Evolutionary conservation across 2,797 vertebrate species (phyloP), one percentile per base, ranked within the genome.

Genomic region (Linurgus olivaceus): DNA sequence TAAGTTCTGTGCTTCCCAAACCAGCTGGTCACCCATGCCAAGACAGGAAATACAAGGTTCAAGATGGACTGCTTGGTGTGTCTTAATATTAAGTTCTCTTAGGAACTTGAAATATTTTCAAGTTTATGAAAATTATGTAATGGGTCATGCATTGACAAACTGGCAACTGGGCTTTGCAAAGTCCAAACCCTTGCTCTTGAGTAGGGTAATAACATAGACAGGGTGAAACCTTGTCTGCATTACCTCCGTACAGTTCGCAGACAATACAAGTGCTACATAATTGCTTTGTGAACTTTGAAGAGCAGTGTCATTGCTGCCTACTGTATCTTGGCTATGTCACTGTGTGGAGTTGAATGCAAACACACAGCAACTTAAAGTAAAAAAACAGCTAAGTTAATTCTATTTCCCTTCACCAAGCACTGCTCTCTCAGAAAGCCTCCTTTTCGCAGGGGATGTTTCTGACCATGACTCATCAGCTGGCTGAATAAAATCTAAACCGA

Each of bases 401-500:
- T 38, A 40, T 89, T 75, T 72, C 44, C 44, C 35, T 38, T 67
- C 13, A 11, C 57, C 40, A 66, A 93, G n/a, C 40, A 24, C 6
- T 37, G 13, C 25, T 29, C 10, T 66, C 14, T 37, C 7, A 38
- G 68, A 78, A 94, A 83, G 4, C 15, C 14, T 76, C 10, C 1
- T 67, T 73, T 66, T 48, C 52, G n/a, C 12, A 14, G 26, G 71
- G 35, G 4, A 3, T 62, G 13, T 58, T 88, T 75, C 54, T 16
- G 35, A 45, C 31, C 2, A 3, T 72, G 84, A 95, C 47, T 91
- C 87, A 86, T 78, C 55, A 70, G 15, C 11, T 73, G 77, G 37
- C 59, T 92, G 44, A 94, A 76, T 33, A 63, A 89, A 93, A 89
- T 55, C 61, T 82, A 75, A 82, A 82, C 45, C 65, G 37, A 61